phyloP scores from a whole-genome alignment of 2,888 invertebrate species.

The Callyntrura sp. region DNA sequence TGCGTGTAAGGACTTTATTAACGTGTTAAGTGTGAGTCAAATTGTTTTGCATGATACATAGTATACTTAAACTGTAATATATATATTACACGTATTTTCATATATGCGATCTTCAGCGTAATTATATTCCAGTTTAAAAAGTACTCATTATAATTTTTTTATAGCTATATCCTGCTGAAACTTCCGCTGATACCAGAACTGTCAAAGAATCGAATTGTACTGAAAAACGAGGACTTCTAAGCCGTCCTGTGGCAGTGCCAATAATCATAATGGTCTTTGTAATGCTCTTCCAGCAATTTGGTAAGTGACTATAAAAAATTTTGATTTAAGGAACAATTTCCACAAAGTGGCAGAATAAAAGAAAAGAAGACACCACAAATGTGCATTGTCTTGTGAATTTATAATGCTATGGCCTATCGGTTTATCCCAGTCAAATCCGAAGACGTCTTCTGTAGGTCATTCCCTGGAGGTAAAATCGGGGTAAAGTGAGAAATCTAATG shows the following conservation, averaged over 20 bases:
- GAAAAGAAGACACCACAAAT: background rate
- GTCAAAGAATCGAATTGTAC: background rate
- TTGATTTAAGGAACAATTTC: background rate
- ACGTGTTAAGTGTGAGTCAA: background rate
- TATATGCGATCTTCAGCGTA: background rate
- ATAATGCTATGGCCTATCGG: too few species aligned
- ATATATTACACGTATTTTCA: background rate
- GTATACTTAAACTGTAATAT: too few species aligned
- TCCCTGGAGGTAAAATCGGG: too few species aligned
- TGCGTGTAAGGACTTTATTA: background rate
- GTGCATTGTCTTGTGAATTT: too few species aligned
- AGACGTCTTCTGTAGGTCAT: too few species aligned
- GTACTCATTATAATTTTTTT: too few species aligned
- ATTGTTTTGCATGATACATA: background rate
- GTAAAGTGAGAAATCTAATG: too few species aligned
- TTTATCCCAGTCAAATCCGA: too few species aligned
- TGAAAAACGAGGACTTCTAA: conserved; percentile 28
- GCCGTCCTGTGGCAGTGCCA: conserved; percentile 88
- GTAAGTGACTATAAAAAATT: conserved; percentile 22
- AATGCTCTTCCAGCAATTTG: conserved; percentile 94
- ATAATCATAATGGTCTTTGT: conserved; percentile 91
- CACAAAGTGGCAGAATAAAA: background rate
- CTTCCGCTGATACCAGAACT: too few species aligned
- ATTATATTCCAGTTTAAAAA: too few species aligned
- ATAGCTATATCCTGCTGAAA: background rate